Evolutionary conservation across 2,797 vertebrate genomes (phyloP).

Genomic region (Allobates femoralis): DNA sequence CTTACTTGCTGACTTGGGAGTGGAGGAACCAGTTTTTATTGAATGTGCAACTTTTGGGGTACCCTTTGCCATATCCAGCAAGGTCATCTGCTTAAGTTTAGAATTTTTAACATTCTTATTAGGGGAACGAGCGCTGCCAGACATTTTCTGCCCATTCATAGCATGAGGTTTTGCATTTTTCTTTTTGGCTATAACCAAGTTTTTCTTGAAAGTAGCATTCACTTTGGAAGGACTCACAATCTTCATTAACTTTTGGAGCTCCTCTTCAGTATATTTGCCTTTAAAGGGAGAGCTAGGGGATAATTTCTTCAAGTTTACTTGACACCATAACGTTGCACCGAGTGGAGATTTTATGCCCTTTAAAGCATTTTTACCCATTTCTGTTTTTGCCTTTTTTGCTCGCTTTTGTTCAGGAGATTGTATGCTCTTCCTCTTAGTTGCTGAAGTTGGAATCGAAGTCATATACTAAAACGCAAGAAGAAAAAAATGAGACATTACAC

Average conservation of each 20-base stretch:
- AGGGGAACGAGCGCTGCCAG: conserved; percentile 77
- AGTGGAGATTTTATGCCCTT: conserved; percentile 78
- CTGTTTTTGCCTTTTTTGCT: conserved; percentile 85
- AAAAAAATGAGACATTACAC: not conserved
- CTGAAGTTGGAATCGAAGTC: conserved; percentile 85
- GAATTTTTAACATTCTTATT: conserved; percentile 86
- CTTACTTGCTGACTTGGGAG: conserved; percentile 80
- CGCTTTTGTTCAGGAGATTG: conserved; percentile 86
- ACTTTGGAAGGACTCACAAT: conserved; percentile 77
- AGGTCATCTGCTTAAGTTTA: conserved; percentile 94
- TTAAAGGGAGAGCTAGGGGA: conserved; percentile 88
- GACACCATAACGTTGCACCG: conserved; percentile 91
- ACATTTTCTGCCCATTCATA: conserved; percentile 83
- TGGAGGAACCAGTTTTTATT: conserved; percentile 78
- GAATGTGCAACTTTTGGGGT: conserved; percentile 77
- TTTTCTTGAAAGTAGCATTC: conserved; percentile 77
- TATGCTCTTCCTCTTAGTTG: conserved; percentile 87
- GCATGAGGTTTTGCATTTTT: conserved; percentile 78
- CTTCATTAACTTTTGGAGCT: conserved; percentile 79
- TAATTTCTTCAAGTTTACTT: conserved; percentile 88
- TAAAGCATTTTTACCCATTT: conserved; percentile 65
- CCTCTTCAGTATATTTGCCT: conserved; percentile 75
- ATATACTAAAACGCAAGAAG: conserved; percentile 81
- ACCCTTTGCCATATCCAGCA: conserved; percentile 91
- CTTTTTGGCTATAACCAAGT: conserved; percentile 75